phyloP scores from a whole-genome alignment of 2,888 invertebrate species.

The Microctonus brassicae region DNA sequence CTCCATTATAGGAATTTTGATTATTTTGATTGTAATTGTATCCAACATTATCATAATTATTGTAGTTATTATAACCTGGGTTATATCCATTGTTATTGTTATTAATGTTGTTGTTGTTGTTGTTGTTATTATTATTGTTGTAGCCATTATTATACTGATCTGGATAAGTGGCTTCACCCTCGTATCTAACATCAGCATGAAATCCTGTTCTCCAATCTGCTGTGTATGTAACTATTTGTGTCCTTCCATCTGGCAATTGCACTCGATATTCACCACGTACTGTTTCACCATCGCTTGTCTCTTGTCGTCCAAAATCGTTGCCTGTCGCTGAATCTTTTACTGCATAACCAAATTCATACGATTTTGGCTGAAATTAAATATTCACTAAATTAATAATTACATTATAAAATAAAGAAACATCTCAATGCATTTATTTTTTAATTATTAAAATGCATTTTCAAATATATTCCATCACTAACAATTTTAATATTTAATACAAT shows the following conservation, averaged over 20 bases:
- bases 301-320: constrained; percentile 80
- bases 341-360: constrained; percentile 85
- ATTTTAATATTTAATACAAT: too few species aligned
- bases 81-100: constrained; percentile 30
- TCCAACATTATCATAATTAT: constrained; percentile 49
- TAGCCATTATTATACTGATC: constrained; percentile 70
- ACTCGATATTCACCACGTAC: constrained; percentile 76
- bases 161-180: constrained; percentile 79
- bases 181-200: constrained; percentile 83
- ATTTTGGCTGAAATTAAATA: constrained; percentile 73
- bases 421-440: too few species aligned
- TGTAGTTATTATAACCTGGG: constrained; percentile 35
- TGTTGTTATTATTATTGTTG: constrained; percentile 58
- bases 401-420: too few species aligned
- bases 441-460: too few species aligned
- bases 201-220: constrained; percentile 86
- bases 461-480: too few species aligned
- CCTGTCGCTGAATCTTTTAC: constrained; percentile 83
- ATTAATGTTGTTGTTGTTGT: constrained; percentile 40
- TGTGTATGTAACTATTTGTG: constrained; percentile 80
- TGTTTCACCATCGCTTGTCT: constrained; percentile 81
- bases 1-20: constrained; percentile 40
- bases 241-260: constrained; percentile 75
- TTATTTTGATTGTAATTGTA: constrained; percentile 46
- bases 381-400: constrained; percentile 1